Evolutionary conservation across 2,113 vertebrate genomes (phyloP).

Genomic region (Otis tarda): DNA sequence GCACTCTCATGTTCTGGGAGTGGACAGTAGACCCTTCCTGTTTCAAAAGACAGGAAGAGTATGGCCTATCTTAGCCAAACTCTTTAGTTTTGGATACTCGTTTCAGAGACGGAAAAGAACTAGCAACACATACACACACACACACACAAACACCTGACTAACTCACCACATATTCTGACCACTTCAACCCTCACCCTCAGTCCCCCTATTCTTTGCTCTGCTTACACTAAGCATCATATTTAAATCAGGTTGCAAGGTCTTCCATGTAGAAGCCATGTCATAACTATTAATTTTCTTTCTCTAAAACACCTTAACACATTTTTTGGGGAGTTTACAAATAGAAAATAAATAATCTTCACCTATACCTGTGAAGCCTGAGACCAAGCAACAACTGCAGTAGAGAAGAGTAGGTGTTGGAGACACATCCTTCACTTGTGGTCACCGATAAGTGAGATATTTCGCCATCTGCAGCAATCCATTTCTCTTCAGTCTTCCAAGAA

Average conservation of each 20-base stretch:
- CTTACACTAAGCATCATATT: not conserved
- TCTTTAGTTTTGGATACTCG: not conserved
- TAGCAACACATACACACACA: not conserved
- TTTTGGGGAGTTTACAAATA: not conserved
- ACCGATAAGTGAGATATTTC: not conserved
- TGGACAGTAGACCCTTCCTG: not conserved
- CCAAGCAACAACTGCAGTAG: not conserved
- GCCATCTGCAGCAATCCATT: not conserved
- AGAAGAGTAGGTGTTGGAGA: not conserved
- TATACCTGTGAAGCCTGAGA: not conserved
- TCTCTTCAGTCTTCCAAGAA: not conserved
- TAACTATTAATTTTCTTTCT: not conserved
- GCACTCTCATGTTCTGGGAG: not conserved
- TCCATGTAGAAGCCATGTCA: not conserved
- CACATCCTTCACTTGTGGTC: not conserved
- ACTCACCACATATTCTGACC: not conserved
- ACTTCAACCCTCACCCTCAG: not conserved
- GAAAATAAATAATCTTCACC: not conserved
- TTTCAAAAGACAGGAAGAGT: not conserved
- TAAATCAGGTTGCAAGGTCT: not conserved
- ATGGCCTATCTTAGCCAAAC: not conserved
- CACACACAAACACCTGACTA: not conserved
- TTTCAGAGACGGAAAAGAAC: not conserved
- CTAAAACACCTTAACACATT: not conserved
- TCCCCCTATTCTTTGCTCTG: not conserved